Evolutionary conservation across 1,140 invertebrate genomes (phyloP), one percentile per base, ranked within the genome.

Genomic region (Oryctes rhinoceros): DNA sequence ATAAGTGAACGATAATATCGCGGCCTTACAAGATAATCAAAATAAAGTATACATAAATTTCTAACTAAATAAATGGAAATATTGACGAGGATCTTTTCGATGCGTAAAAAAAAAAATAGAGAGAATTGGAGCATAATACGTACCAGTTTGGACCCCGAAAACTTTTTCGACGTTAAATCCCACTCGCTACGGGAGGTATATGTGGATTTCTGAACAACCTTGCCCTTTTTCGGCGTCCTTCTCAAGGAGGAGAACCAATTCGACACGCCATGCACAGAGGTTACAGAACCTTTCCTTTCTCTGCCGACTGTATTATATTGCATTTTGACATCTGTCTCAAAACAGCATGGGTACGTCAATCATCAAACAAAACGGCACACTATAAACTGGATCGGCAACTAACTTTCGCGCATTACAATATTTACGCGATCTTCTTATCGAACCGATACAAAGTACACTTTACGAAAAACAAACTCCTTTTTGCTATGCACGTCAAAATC

Each of bases 211-310:
- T 81, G 62, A 76, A 84, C 83, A 48, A 82, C 84, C 74, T 88
- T 90, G 81, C 89, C 89, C 79, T 85, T 88, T 83, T 91, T 92
- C 74, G 89, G 90, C 81, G 90, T 89, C 47, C 93, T 90, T 75
- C 93, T 91, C 83, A 95, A 85, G 78, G 94, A 94, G 78, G 92
- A 93, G 87, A 94, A 94, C 94, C 94, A 95, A 84, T 92, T 92
- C 83, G 90, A 91, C 39, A 81, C 80, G 11, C 59, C n/a, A 11
- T 86, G 87, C 91, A 84, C 88, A 90, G 79, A 81, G 11, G 80
- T 80, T 35, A 86, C 65, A 30, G 85, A 85, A 79, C 84, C 83
- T 78, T 84, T 85, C 49, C 83, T 79, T 24, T 84, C 83, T 39
- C 84, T 80, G 49, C 83, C 84, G 53, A 84, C 62, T n/a, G 84